These are phyloP conservation scores for Drosophila pachea DNA, from an alignment of 1,140 invertebrate genomes.

Conservation along the genomic window DNA sequence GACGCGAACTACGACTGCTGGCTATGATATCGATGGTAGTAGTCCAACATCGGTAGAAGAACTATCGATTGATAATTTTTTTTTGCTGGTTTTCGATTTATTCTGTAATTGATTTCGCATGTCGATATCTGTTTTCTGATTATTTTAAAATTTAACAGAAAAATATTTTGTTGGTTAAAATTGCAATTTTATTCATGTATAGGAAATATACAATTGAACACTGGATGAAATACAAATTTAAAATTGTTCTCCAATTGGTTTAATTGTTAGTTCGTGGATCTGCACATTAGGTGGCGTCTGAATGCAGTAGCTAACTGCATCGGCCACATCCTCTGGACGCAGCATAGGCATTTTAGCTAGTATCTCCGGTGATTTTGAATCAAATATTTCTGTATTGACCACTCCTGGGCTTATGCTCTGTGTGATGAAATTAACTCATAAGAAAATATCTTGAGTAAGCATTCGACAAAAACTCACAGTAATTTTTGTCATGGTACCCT, in stretches of 20 bases:
- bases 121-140: neutral
- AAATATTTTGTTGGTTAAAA: neutral
- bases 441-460: neutral
- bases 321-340: slow-evolving; percentile 80
- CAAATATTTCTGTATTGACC: slow-evolving; percentile 79
- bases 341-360: slow-evolving; percentile 55
- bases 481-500: slow-evolving; percentile 56
- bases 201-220: neutral
- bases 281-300: slow-evolving; percentile 81
- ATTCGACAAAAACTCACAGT: slow-evolving; percentile 47
- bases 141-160: neutral
- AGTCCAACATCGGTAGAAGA: slow-evolving; percentile 5
- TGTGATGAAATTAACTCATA: slow-evolving; percentile 12
- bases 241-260: slow-evolving; percentile 59
- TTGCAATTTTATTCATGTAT: neutral
- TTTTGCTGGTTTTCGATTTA: slow-evolving; percentile 4
- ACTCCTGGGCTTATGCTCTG: slow-evolving; percentile 83
- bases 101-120: neutral
- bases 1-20: slow-evolving; percentile 71
- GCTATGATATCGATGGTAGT: slow-evolving; percentile 35
- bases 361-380: slow-evolving; percentile 32
- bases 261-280: slow-evolving; percentile 63
- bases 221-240: slow-evolving; percentile 1
- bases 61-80: slow-evolving; percentile 5
- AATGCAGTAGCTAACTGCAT: slow-evolving; percentile 82